Base-by-base conservation (phyloP, 2,113 vertebrate genomes). In the Holacanthus passer region DNA sequence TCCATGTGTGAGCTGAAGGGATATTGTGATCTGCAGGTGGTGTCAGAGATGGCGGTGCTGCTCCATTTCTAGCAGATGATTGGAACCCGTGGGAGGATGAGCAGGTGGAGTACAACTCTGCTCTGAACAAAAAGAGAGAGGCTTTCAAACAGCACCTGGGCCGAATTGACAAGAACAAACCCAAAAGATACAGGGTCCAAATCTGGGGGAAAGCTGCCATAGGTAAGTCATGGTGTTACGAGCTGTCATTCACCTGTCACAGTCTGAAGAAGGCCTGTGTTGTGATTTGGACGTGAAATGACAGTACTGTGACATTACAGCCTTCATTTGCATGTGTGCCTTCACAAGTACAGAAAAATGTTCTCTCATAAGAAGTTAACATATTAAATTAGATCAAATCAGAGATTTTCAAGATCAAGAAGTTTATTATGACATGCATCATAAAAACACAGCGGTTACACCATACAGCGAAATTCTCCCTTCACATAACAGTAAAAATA, bases 11-110 rank as follows among this genome's bases (percentile, higher is more conserved):
- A 7, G 2, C 0, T 31, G 11, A 31, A 9, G n/a, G 14, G 0
- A 13, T 16, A 5, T 7, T 53, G 35, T 59, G 78, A 37, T 73
- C 85, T 85, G 58, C 78, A 96, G 95, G 89, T 29, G 88, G 86
- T 20, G 83, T 83, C 13, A 92, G 83, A 83, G 90, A 86, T 63
- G 83, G 89, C 50, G 93, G 84, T 22, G 84, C 64, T 35, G 89
- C 83, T 41, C 89, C 89, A 5, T 84, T 92, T 53, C 6, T 79
- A 39, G 96, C 96, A 31, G 91, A 92, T 22, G 96, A 97, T 41
- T 99, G 98, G 98, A 99, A 99, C 92, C 98, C 98, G 0, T 99
- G 98, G 98, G 97, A 99, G 47, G 96, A 98, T 5, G 97, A 99
- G 77, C 95, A 94, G 84, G 94, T 87, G 8, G 94, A 97, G 31